phyloP scores from a whole-genome alignment of 1,140 invertebrate genomes.

The Bombus cullumanus region DNA sequence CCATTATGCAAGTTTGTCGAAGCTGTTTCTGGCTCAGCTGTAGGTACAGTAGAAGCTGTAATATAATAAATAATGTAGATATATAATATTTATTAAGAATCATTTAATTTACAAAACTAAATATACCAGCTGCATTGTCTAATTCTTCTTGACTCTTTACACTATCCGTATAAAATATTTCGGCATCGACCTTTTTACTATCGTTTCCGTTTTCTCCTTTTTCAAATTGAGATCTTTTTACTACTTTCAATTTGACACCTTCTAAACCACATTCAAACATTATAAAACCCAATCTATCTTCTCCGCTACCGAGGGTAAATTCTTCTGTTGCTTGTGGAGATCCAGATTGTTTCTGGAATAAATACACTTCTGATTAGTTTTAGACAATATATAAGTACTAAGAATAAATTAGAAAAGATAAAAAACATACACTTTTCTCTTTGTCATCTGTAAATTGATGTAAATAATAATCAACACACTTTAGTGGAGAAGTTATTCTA shows the following conservation, averaged over 20 bases:
- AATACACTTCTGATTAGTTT: background rate
- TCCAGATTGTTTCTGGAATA: conserved; percentile 72
- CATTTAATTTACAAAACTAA: background rate
- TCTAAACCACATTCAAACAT: conserved; percentile 99
- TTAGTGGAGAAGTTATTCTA: conserved; percentile 83
- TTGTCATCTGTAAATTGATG: conserved; percentile 77
- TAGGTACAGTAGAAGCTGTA: conserved; percentile 74
- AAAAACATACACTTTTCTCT: conserved; percentile 77
- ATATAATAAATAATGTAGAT: conserved; percentile 10
- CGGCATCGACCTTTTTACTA: conserved; percentile 81
- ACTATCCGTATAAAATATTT: conserved; percentile 73
- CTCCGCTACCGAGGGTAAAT: conserved; percentile 79
- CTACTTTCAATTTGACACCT: conserved; percentile 93
- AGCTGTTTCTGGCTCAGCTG: conserved; percentile 78
- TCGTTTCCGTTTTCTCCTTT: conserved; percentile 86
- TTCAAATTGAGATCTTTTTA: conserved; percentile 89
- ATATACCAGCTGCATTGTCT: conserved; percentile 72
- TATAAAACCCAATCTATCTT: conserved; percentile 94
- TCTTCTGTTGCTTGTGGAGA: conserved; percentile 79
- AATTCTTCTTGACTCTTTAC: conserved; percentile 78
- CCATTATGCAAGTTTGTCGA: conserved; percentile 67
- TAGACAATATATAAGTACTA: conserved; percentile 3
- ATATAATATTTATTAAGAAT: conserved; percentile 6
- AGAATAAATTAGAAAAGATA: conserved; percentile 34
- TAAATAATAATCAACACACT: conserved; percentile 84